phyloP scores from a whole-genome alignment of 2,797 vertebrate species.

The Sorex maritimensis region DNA sequence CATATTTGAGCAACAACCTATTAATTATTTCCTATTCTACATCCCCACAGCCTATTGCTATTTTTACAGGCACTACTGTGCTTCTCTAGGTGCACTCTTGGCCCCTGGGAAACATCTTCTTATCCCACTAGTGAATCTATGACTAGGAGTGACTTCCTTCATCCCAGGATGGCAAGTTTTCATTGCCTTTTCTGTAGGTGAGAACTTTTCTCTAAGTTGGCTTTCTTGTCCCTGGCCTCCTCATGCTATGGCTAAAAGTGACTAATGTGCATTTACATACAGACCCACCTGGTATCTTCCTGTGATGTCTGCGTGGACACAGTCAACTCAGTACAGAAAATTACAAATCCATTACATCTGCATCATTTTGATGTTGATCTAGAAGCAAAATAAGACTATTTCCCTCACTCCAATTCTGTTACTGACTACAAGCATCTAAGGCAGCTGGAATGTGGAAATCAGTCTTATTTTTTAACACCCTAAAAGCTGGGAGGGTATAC shows the following conservation, averaged over 20 bases:
- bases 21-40: constrained; percentile 10
- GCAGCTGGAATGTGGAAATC: constrained; percentile 48
- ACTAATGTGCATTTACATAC: not conserved
- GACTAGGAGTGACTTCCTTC: constrained; percentile 28
- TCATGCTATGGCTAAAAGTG: not conserved
- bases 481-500: not conserved
- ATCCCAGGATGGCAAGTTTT: not conserved
- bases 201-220: not conserved
- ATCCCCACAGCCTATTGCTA: not conserved
- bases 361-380: not conserved
- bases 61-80: not conserved
- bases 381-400: constrained; percentile 5
- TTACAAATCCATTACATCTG: not conserved
- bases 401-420: constrained; percentile 36
- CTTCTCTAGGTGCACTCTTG: not conserved
- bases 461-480: not conserved
- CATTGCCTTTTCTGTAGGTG: not conserved
- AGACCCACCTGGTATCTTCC: not conserved
- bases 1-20: not conserved
- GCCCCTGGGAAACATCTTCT: not conserved
- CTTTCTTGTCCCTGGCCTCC: not conserved
- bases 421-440: not conserved
- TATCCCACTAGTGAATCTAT: not conserved
- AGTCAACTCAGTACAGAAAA: not conserved
- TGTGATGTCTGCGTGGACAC: not conserved